Conservation (phyloP, 2,797 vertebrate genomes). For the Protonibea diacanthus region DNA sequence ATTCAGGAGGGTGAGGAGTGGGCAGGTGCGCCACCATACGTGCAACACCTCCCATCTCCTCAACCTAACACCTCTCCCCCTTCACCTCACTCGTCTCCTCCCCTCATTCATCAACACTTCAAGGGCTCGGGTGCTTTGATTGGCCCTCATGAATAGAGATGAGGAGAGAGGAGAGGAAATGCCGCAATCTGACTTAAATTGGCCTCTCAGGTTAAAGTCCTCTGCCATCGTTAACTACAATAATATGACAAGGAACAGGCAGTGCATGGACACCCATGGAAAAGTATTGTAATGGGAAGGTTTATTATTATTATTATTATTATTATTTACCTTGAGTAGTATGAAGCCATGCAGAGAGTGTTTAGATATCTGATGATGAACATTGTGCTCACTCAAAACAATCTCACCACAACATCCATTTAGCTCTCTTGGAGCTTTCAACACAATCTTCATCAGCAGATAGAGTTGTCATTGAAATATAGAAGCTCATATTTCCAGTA, state of each 20-base stretch:
- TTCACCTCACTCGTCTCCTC: constrained; percentile 11
- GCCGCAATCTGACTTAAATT: constrained; percentile 56
- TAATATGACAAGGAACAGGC: constrained; percentile 32
- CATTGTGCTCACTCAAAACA: not conserved
- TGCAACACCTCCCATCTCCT: constrained; percentile 54
- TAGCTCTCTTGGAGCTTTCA: not conserved
- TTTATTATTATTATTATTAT: no score
- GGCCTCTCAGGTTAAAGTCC: no score
- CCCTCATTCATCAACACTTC: constrained; percentile 78
- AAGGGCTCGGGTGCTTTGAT: constrained; percentile 70
- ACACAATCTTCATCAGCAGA: not conserved
- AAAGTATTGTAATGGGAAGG: not conserved
- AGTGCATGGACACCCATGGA: not conserved
- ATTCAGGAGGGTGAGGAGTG: constrained; percentile 60
- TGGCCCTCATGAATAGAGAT: constrained; percentile 77
- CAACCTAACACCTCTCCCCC: constrained; percentile 56
- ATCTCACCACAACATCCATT: not conserved
- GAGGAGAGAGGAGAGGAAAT: constrained; percentile 66
- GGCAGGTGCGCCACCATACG: constrained; percentile 66
- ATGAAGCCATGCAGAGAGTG: not conserved
- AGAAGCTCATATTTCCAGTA: constrained; percentile 5
- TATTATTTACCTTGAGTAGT: not conserved
- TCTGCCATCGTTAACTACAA: constrained; percentile 20
- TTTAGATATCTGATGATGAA: not conserved
- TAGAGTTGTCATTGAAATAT: not conserved